A percentile compares a stretch with the other conserved stretches of the same genome.
phyloP scores from a whole-genome alignment of 2,113 vertebrate species.

The Amphiprion percula region DNA sequence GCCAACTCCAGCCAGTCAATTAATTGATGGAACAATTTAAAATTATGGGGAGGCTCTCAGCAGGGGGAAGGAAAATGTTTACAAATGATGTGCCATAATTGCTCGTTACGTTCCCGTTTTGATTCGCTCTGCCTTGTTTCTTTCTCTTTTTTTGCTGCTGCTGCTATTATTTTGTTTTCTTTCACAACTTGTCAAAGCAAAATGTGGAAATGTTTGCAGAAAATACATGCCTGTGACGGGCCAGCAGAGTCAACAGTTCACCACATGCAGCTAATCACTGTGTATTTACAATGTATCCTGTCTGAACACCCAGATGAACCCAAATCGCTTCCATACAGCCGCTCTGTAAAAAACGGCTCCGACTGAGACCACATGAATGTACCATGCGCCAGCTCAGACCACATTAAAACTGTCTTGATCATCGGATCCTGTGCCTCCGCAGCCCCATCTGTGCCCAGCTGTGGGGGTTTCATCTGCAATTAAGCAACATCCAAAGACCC shows the following conservation, averaged over 20 bases:
- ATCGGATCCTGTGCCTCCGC: constrained; percentile 56
- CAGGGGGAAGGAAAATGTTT: constrained; percentile 70
- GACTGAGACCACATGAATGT: constrained; percentile 71
- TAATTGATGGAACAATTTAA: constrained; percentile 77
- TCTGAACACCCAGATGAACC: constrained; percentile 78
- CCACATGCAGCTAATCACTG: constrained; percentile 75
- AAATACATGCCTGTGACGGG: constrained; percentile 40
- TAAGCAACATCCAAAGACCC: constrained; percentile 54
- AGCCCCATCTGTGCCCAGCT: constrained; percentile 60
- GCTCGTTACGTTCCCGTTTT: constrained; percentile 29
- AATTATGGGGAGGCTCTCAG: constrained; percentile 66
- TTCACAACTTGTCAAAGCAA: constrained; percentile 56
- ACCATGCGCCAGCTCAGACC: constrained; percentile 48
- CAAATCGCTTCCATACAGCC: constrained; percentile 80
- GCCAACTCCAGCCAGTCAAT: constrained; percentile 65
- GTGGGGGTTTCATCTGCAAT: constrained; percentile 46
- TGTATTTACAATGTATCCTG: constrained; percentile 76
- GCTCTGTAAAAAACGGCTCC: constrained; percentile 54
- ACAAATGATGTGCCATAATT: constrained; percentile 68
- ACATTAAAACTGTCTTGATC: constrained; percentile 74
- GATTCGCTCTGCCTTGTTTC: background rate
- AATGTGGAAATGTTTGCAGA: constrained; percentile 61
- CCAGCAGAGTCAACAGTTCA: constrained; percentile 54
- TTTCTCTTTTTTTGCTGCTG: background rate
- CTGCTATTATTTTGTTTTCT: constrained; percentile 47